Evolutionary conservation across 1,140 invertebrate species (phyloP), one percentile per base, ranked within the genome.

Genomic region (Caenorhabditis brenneri): DNA sequence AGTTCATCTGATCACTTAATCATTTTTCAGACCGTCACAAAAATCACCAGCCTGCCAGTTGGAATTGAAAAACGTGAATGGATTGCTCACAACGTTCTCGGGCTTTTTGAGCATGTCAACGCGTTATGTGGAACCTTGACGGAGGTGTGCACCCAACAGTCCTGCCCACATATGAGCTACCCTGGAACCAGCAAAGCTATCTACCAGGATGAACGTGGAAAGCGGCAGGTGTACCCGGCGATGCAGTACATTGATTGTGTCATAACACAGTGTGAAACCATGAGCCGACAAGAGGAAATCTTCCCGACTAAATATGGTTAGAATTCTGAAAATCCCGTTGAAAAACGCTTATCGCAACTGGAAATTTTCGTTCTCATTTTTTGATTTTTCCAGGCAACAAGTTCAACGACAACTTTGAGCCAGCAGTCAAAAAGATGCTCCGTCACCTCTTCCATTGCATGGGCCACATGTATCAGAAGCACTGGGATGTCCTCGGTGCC

Each of bases 301-400:
- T 90, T 90, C 65, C 89, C 89, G 10, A 90, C 89, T 3, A 90
- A 91, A 88, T 91, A 90, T 85, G 89, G 89, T 91, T 69, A 58
- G 84, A n/a, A n/a, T n/a, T n/a, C n/a, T n/a, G n/a, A n/a, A n/a
- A n/a, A n/a, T n/a, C n/a, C n/a, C n/a, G n/a, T n/a, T n/a, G n/a
- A n/a, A 49, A 19, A 49, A 49, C 7, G 42, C 16, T 4, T 46
- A 0, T 46, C 16, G 42, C 42, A 46, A 4, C 22, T 58, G 55
- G 16, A 58, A 58, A 31, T 2, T 29, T 24, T 83, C 83, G 15
- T 79, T 29, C 36, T 42, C 5, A 42, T 42, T 42, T 60, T 31
- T 10, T 10, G 12, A 2, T n/a, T 46, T 49, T 60, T 86, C 19
- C 82, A 91, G 88, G 88, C 19, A 79, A 79, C 42, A 27, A 82